A percentile compares a stretch with the other conserved stretches of the same genome.
phyloP scores from a whole-genome alignment of 2,113 vertebrate species.

The Prionailurus bengalensis region DNA sequence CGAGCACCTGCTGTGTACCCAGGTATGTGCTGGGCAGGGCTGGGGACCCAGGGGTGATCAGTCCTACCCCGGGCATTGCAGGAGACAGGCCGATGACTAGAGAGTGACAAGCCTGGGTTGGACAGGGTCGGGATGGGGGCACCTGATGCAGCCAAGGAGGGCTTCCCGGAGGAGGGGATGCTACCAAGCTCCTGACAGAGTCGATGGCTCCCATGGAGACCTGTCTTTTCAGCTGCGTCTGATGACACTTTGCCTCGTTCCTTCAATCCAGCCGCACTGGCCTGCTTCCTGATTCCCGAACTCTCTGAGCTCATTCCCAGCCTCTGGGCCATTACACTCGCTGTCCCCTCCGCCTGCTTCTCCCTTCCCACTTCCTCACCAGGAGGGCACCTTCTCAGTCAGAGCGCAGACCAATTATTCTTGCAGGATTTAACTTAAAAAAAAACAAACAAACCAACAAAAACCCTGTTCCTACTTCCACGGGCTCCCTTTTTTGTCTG shows the following conservation, averaged over 20 bases:
- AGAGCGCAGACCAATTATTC: background rate
- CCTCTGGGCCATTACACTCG: background rate
- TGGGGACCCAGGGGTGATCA: background rate
- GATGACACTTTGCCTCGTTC: background rate
- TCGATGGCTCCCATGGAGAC: background rate
- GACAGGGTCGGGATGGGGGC: background rate
- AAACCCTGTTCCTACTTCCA: background rate
- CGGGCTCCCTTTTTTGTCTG: background rate
- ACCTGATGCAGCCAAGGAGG: background rate
- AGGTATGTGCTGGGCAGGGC: background rate
- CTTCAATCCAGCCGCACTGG: background rate
- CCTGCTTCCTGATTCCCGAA: background rate
- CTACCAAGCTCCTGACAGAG: background rate
- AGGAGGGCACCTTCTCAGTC: background rate
- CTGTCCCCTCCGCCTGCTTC: background rate
- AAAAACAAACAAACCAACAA: too few relatives aligned
- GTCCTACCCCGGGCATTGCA: background rate
- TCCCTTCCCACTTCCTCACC: background rate
- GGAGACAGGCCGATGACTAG: background rate
- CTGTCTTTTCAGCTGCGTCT: rapidly evolving
- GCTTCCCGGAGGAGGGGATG: background rate
- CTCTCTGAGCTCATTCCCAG: background rate
- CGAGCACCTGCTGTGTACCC: background rate
- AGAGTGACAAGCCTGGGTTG: background rate
- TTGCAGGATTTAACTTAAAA: background rate